Conservation (phyloP, 37 sponge, comb jelly and placozoan species). For the Petrosia ficiformis region DNA sequence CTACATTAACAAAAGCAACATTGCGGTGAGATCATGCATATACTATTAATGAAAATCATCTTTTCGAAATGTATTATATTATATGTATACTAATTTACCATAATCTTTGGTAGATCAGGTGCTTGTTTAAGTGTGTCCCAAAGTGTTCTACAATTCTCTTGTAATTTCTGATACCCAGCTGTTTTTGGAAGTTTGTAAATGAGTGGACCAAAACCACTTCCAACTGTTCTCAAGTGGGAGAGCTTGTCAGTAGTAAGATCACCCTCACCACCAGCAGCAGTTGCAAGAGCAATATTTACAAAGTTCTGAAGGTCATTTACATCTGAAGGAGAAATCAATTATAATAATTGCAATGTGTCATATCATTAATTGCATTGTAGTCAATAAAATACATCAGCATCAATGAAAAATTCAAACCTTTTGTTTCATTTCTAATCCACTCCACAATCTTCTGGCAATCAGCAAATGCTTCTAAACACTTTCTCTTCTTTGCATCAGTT, state of each 20-base stretch:
- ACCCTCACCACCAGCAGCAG: constrained; percentile 9
- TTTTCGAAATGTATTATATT: too few relatives aligned
- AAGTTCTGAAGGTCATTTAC: too few relatives aligned
- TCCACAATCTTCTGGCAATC: too few relatives aligned
- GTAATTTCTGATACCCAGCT: too few relatives aligned
- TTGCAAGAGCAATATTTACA: too few relatives aligned
- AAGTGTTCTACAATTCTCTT: too few relatives aligned
- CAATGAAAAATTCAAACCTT: constrained; percentile 10
- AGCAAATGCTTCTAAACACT: too few relatives aligned
- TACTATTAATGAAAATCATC: not conserved
- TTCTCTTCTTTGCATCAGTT: too few relatives aligned
- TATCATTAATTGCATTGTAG: not conserved
- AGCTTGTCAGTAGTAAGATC: constrained; percentile 44
- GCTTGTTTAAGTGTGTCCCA: too few relatives aligned
- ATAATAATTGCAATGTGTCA: not conserved
- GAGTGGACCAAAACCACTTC: too few relatives aligned
- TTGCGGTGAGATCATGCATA: too few relatives aligned
- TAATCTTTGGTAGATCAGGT: constrained; percentile 13
- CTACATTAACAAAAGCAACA: too few relatives aligned
- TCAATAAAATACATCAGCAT: not conserved
- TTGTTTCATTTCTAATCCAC: constrained; percentile 16
- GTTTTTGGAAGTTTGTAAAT: constrained; percentile 17
- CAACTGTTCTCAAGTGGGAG: constrained; percentile 31
- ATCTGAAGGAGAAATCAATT: constrained; percentile 5
- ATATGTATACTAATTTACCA: constrained; percentile 21